Percentiles rank a stretch among this genome's conserved stretches.
These are phyloP conservation scores for Nycticorax nycticorax DNA, from an alignment of 2,113 vertebrate genomes.

Conservation along the genomic window DNA sequence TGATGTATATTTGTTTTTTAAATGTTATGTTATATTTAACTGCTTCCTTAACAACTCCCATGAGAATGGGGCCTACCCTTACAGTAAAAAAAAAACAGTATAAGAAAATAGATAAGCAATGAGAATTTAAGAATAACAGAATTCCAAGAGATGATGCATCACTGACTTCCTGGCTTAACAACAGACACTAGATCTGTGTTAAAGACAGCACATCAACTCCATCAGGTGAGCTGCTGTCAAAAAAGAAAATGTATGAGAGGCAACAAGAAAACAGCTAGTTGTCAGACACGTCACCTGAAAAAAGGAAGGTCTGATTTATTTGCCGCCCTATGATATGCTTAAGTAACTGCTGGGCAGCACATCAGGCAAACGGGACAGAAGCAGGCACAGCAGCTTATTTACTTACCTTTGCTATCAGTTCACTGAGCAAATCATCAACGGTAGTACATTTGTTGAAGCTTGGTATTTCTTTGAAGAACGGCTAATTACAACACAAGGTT, in stretches of 20 bases:
- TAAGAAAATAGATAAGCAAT: background rate
- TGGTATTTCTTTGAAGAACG: background rate
- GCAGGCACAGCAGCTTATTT: background rate
- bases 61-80: background rate
- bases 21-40: background rate
- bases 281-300: background rate
- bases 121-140: background rate
- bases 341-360: background rate
- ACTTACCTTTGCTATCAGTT: background rate
- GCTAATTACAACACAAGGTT: background rate
- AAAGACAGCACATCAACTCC: background rate
- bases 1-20: background rate
- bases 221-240: background rate
- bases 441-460: background rate
- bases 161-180: background rate
- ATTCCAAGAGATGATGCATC: background rate
- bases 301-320: background rate
- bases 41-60: background rate
- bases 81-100: background rate
- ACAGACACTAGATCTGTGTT: background rate
- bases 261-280: constrained; percentile 23
- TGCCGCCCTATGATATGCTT: background rate
- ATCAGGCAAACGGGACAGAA: background rate
- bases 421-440: background rate
- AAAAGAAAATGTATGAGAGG: background rate